Evolutionary conservation across 2,113 vertebrate genomes (phyloP).

Genomic region (Oreochromis tanganicae): DNA sequence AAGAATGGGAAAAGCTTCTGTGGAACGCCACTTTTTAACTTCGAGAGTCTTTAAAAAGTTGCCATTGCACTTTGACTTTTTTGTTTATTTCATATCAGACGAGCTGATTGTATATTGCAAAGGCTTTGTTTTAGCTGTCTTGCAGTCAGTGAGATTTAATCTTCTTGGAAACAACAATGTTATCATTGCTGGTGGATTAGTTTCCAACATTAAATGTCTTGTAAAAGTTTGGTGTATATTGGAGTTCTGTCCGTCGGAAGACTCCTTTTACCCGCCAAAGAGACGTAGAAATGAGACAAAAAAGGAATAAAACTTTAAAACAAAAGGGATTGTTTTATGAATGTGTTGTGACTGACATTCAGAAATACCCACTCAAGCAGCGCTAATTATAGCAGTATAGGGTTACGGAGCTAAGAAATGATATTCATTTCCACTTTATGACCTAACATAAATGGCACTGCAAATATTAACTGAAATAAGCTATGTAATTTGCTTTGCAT

Average conservation of each 20-base stretch:
- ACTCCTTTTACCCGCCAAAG: slow-evolving; percentile 19
- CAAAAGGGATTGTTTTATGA: neutral
- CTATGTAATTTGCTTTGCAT: slow-evolving; percentile 64
- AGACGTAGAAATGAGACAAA: slow-evolving; percentile 3
- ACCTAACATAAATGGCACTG: slow-evolving; percentile 26
- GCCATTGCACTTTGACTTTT: slow-evolving; percentile 41
- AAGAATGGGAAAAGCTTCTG: neutral
- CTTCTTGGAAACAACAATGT: neutral
- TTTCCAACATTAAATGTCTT: slow-evolving; percentile 28
- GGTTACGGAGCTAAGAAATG: slow-evolving; percentile 40
- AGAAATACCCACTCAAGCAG: slow-evolving; percentile 13
- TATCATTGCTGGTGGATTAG: neutral
- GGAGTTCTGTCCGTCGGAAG: neutral
- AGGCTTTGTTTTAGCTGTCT: slow-evolving; percentile 6
- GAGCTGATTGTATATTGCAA: slow-evolving; percentile 56
- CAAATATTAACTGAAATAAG: slow-evolving; percentile 34
- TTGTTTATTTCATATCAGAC: slow-evolving; percentile 46
- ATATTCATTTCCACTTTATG: slow-evolving; percentile 57
- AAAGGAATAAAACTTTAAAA: neutral
- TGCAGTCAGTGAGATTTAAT: neutral
- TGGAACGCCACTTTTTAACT: slow-evolving; percentile 40
- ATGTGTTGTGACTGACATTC: slow-evolving; percentile 51
- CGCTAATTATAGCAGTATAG: neutral
- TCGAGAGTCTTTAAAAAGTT: slow-evolving; percentile 42
- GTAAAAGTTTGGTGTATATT: slow-evolving; percentile 1